Base-by-base conservation (phyloP, 2,113 vertebrate species). In the Stigmatopora argus region DNA sequence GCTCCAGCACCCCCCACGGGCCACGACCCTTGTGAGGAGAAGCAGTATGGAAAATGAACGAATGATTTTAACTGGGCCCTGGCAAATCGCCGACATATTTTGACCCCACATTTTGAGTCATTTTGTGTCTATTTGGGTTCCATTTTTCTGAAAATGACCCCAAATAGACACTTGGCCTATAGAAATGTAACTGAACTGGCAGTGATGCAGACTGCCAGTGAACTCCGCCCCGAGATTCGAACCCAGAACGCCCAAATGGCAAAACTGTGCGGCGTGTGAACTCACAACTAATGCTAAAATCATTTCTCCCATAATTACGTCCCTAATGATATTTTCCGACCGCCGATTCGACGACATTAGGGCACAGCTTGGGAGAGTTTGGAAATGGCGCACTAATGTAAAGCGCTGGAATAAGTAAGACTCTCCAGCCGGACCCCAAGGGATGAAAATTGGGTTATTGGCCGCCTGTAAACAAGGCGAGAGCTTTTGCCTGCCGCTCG, bases 391-490 rank as follows among this genome's bases (percentile, higher is more conserved):
- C 58, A 51, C 58, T 62, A 76, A 78, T 62, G 58, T 69, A 70
- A 55, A 70, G 73, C 60, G 64, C 19, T 21, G 2, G 6, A 61
- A 61, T 61, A 65, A 60, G 55, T 65, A 70, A 69, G 61, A 66
- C 12, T 17, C 53, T 23, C 6, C 13, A 56, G 70, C 52, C 64
- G 15, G 58, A 79, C 7, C 69, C 82, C 70, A 79, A 80, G 78
- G 73, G 66, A 64, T 66, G 71, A 77, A 46, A 76, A 72, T 67
- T 80, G 69, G 34, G 81, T 84, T 86, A 90, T 85, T 84, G 79
- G 77, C 78, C 49, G 80, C 70, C 79, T 62, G 79, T 87, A 88
- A 91, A 90, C 87, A 79, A 78, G 82, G 83, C 83, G 67, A 81
- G 81, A 67, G 77, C 78, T 84, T 82, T 83, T 63, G 49, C 71